phyloP scores from a whole-genome alignment of 1,140 invertebrate species.

The Mizuhopecten yessoensis region DNA sequence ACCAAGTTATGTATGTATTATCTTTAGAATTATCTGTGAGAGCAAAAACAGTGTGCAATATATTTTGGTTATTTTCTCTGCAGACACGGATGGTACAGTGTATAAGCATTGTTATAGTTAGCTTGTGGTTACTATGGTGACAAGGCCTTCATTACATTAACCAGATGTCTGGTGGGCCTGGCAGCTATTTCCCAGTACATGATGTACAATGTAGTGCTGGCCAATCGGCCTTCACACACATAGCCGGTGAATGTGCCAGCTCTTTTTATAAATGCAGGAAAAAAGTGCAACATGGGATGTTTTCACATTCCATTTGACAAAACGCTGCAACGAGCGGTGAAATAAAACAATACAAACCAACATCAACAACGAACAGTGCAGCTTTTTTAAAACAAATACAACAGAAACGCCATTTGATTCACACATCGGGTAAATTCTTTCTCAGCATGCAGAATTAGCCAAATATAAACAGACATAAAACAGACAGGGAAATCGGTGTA shows the following conservation, averaged over 20 bases:
- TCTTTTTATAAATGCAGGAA: background rate
- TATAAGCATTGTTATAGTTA: background rate
- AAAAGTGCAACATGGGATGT: conserved; percentile 32
- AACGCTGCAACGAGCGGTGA: background rate
- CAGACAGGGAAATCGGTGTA: background rate
- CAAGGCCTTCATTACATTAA: background rate
- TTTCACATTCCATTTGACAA: conserved; percentile 22
- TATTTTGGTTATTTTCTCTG: background rate
- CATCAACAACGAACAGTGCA: background rate
- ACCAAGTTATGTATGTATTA: background rate
- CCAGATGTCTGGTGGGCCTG: conserved; percentile 14
- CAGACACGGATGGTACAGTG: background rate
- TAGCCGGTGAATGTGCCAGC: background rate
- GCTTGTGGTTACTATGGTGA: conserved; percentile 32
- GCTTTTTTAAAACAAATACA: background rate
- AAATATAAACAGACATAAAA: background rate
- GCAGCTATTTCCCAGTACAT: background rate
- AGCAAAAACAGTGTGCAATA: too few species aligned
- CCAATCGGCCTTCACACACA: background rate
- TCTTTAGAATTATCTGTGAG: background rate
- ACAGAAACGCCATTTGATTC: background rate
- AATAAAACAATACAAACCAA: conserved; percentile 26
- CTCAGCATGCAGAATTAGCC: background rate
- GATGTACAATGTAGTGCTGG: too few species aligned
- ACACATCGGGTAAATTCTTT: background rate